Percentiles rank a stretch among this genome's conserved stretches.
Conservation (phyloP, 1,140 invertebrate species). For the Eupristina koningsbergeri region DNA sequence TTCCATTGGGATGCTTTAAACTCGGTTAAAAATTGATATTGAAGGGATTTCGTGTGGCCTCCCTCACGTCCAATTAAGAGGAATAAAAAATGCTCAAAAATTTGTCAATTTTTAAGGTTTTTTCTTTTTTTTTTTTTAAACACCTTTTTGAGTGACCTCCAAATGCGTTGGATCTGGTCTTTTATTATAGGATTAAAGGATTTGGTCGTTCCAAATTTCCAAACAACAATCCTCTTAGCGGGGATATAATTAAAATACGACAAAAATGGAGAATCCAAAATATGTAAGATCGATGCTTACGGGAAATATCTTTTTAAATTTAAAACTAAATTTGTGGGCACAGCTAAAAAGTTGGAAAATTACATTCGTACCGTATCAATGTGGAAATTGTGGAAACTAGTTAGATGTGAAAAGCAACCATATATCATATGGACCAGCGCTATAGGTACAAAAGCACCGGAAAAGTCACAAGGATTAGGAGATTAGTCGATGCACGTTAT, state of each 20-base stretch:
- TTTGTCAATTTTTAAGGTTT: background rate
- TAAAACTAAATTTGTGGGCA: no score
- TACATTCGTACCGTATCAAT: background rate
- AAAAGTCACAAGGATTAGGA: slow-evolving; percentile 22
- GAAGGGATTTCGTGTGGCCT: background rate
- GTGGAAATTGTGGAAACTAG: background rate
- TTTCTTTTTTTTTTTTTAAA: background rate
- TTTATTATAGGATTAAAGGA: background rate
- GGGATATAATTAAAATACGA: background rate
- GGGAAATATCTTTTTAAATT: background rate
- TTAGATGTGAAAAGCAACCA: background rate
- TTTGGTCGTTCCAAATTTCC: background rate
- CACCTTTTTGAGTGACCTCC: background rate
- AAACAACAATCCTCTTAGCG: slow-evolving; percentile 3
- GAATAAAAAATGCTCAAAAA: background rate
- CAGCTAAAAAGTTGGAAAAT: background rate
- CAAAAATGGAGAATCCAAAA: background rate
- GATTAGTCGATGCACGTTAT: slow-evolving; percentile 1
- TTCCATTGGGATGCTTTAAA: background rate
- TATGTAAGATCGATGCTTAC: background rate
- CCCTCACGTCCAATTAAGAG: background rate
- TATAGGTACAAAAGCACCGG: background rate
- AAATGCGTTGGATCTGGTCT: background rate
- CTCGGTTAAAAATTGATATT: background rate
- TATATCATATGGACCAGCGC: background rate